phyloP scores from a whole-genome alignment of 2,797 vertebrate species.

The Acestrorhynchus altus region DNA sequence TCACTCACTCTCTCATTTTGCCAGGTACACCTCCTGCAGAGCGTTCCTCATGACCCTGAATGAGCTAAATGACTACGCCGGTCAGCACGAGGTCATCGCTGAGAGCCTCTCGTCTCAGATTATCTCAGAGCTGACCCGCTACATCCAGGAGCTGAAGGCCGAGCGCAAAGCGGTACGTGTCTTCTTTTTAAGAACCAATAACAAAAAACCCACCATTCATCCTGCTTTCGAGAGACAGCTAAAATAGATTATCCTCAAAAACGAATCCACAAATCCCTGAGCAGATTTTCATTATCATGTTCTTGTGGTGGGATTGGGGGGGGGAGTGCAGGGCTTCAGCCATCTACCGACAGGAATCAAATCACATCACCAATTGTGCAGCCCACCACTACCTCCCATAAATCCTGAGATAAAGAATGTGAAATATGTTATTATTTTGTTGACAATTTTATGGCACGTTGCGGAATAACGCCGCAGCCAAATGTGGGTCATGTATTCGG shows the following conservation, averaged over 20 bases:
- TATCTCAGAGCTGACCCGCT: slow-evolving; percentile 83
- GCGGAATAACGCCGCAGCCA: slow-evolving; percentile 27
- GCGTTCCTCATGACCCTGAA: slow-evolving; percentile 90
- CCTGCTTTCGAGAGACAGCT: slow-evolving; percentile 13
- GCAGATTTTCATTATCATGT: not conserved
- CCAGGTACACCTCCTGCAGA: slow-evolving; percentile 89
- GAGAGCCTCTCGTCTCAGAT: slow-evolving; percentile 91
- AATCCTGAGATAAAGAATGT: slow-evolving; percentile 48
- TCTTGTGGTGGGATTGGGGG: not conserved
- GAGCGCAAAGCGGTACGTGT: slow-evolving; percentile 89
- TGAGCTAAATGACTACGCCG: slow-evolving; percentile 89
- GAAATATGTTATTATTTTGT: slow-evolving; percentile 53
- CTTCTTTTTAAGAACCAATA: not conserved
- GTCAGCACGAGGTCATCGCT: slow-evolving; percentile 91
- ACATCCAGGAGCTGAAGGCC: slow-evolving; percentile 91
- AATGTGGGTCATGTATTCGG: slow-evolving; percentile 63
- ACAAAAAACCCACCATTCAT: not conserved
- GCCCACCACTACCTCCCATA: slow-evolving; percentile 8
- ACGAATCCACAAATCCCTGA: not conserved
- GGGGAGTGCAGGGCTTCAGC: not conserved
- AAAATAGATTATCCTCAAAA: slow-evolving; percentile 2
- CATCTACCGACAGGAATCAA: slow-evolving; percentile 1
- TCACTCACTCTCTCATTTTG: not conserved
- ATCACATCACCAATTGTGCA: not conserved
- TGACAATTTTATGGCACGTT: slow-evolving; percentile 39